A percentile compares a stretch with the other conserved stretches of the same genome.
Evolutionary conservation across 1,140 invertebrate genomes (phyloP).

Genomic region (Pseudomyrmex flavicornis): DNA sequence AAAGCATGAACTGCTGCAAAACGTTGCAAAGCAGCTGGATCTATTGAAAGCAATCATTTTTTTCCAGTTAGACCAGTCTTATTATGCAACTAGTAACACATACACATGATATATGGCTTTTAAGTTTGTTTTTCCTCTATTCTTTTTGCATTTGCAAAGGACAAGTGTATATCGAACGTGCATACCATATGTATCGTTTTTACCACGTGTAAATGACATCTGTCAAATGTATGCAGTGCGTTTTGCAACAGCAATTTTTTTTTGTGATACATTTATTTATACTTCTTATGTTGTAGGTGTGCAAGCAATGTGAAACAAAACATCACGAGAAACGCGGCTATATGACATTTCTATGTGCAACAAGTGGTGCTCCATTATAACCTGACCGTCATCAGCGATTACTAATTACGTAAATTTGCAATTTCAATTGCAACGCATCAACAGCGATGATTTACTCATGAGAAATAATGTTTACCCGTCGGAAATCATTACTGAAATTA

Average conservation of each 20-base stretch:
- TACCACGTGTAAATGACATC: background rate
- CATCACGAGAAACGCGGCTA: background rate
- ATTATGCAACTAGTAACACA: background rate
- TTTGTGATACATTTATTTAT: background rate
- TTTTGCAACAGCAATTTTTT: background rate
- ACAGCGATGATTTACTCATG: slow-evolving; percentile 11
- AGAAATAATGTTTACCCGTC: background rate
- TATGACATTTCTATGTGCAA: background rate
- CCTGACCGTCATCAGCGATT: background rate
- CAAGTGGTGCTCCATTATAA: slow-evolving; percentile 13
- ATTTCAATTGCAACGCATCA: background rate
- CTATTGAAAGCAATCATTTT: background rate
- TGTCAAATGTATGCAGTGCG: background rate
- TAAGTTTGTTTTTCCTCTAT: slow-evolving; percentile 10
- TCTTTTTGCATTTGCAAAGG: background rate
- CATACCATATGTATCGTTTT: slow-evolving; percentile 14
- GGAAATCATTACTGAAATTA: slow-evolving; percentile 20
- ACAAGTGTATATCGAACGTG: background rate
- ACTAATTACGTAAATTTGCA: background rate
- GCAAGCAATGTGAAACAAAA: background rate
- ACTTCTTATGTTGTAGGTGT: slow-evolving; percentile 40
- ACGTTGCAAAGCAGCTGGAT: background rate
- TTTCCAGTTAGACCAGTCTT: background rate
- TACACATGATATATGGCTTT: slow-evolving; percentile 21
- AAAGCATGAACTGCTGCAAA: too few species aligned